Base-by-base conservation (phyloP, 2,113 vertebrate genomes). In the Ceyx cyanopectus region DNA sequence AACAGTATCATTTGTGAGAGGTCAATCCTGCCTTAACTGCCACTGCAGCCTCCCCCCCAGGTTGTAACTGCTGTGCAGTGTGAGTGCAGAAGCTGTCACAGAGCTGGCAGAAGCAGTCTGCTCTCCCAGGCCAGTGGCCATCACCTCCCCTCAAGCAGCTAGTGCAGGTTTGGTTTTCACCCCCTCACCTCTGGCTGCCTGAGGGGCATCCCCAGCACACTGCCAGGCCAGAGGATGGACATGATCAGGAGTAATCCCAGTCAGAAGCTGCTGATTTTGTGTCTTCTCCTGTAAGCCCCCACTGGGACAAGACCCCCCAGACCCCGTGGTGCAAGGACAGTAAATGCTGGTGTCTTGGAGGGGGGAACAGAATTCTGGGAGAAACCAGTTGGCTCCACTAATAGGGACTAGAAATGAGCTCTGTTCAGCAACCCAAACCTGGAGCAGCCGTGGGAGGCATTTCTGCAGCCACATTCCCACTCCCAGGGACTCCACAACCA, bases 131-230 rank as follows among this genome's bases (percentile, higher is more conserved):
- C 4, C 45, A 48, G 26, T 12, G 14, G 34, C 50, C 30, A 48
- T 18, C 13, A 6, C 34, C 20, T 73, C n/a, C 63, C 63, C 48
- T 12, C 34, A 73, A 10, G 20, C 20, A 70, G 58, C 26, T 20
- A n/a, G 9, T 1, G 4, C 8, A 54, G 20, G 27, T 56, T 92
- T 40, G 22, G 61, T 45, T 30, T 85, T 43, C 6, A 85, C 19
- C 14, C 5, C 79, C 67, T 3, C 24, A 22, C 67, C 12, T n/a
- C 29, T 37, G 17, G 63, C 66, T 40, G 79, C 58, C 29, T 73
- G 34, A 43, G 27, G 57, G 54, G 43, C 2, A 1, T 5, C 50
- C 40, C 69, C 2, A 0, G 29, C 1, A 0, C 29, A 72, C 67
- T 19, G 50, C 60, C 50, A 21, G 60, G 14, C 17, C 40, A 79